Evolutionary conservation across 2,888 invertebrate genomes (phyloP).

Genomic region (Unio delphinus): DNA sequence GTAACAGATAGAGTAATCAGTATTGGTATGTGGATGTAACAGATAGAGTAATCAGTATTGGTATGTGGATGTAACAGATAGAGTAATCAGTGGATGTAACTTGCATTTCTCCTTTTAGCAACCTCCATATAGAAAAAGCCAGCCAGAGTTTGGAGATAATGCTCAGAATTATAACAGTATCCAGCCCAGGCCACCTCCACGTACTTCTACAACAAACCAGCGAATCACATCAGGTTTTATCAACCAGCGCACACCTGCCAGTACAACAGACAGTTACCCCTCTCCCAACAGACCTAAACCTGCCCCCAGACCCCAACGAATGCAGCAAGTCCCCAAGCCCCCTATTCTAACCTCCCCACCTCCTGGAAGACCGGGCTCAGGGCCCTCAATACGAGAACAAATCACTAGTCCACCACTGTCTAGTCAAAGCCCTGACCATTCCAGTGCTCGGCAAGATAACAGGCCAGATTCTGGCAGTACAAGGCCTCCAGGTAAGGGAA

Average conservation of each 20-base stretch:
- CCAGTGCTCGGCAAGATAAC: conserved; percentile 24
- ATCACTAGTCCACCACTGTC: conserved; percentile 23
- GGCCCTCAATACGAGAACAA: conserved; percentile 28
- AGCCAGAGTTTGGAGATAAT: conserved; percentile 19
- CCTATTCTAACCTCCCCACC: conserved; percentile 42
- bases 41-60: too few species aligned
- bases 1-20: too few species aligned
- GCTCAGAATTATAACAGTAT: conserved; percentile 20
- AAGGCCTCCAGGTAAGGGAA: conserved; percentile 47
- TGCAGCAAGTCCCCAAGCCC: conserved; percentile 49
- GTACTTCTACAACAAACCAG: conserved; percentile 21
- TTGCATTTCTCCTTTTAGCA: conserved; percentile 10
- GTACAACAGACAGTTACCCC: conserved; percentile 31
- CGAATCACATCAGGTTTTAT: conserved; percentile 3
- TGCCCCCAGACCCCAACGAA: conserved; percentile 40
- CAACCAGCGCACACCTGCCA: conserved; percentile 1
- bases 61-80: too few species aligned
- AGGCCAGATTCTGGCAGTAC: conserved; percentile 49
- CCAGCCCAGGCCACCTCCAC: conserved; percentile 23
- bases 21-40: too few species aligned
- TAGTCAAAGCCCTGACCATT: conserved; percentile 28
- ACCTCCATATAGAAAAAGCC: conserved; percentile 21
- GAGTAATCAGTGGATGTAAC: too few species aligned
- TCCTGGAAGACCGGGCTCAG: conserved; percentile 39
- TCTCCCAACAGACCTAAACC: conserved; percentile 38